Evolutionary conservation across 64 coral and sea anemone genomes (phyloP).

Genomic region (Cladopsammia gracilis): DNA sequence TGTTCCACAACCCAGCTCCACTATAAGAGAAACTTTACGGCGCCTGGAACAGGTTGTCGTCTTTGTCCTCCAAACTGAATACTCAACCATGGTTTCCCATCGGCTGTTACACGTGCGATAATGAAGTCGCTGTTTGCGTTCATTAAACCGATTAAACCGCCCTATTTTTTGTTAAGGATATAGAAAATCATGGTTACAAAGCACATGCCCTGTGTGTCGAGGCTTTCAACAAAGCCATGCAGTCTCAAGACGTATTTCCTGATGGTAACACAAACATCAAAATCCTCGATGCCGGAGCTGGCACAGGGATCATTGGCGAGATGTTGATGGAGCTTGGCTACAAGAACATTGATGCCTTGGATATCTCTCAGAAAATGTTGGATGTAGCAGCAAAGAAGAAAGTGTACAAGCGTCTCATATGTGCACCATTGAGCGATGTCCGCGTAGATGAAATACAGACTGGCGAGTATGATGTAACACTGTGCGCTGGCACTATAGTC

Average conservation of each 20-base stretch:
- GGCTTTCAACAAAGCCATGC: constrained; percentile 11
- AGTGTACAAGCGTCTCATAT: constrained; percentile 67
- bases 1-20: too few relatives aligned
- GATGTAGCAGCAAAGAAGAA: constrained; percentile 39
- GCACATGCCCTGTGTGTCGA: constrained; percentile 15
- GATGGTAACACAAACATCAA: background rate
- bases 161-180: too few relatives aligned
- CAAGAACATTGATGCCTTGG: too few relatives aligned
- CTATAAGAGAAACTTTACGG: too few relatives aligned
- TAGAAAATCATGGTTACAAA: constrained; percentile 8
- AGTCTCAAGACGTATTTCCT: constrained; percentile 7
- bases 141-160: too few relatives aligned
- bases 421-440: constrained; percentile 34
- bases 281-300: constrained; percentile 55
- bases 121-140: too few relatives aligned
- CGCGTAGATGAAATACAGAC: constrained; percentile 30
- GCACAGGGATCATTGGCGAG: constrained; percentile 56
- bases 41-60: too few relatives aligned
- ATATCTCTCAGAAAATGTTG: constrained; percentile 56
- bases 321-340: constrained; percentile 58
- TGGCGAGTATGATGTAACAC: constrained; percentile 46
- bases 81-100: too few relatives aligned
- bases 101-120: too few relatives aligned
- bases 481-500: constrained; percentile 56
- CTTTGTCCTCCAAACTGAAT: too few relatives aligned